Base-by-base conservation (phyloP, 2,888 invertebrate species). In the Megalurothrips usitatus region DNA sequence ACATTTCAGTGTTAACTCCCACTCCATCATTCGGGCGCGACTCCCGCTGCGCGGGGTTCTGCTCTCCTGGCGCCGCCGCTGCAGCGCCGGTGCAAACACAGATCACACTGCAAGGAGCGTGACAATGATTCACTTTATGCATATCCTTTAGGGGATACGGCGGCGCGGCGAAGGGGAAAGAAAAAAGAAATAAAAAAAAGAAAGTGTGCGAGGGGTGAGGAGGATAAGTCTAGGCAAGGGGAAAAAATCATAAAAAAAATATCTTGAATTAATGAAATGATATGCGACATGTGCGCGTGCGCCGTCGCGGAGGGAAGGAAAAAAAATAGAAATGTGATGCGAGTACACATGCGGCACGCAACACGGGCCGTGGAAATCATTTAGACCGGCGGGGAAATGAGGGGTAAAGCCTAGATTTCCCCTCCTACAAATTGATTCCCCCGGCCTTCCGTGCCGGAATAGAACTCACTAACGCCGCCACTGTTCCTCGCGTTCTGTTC, bases 361-460 rank as follows among this genome's bases (percentile, higher is more conserved):
- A 19, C 58, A 23, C 68, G 68, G 26, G 26, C 11, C 2, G 68
- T 26, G 26, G 68, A 75, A 75, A 75, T 75, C 23, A 8, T 23
- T 75, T 26, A 26, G 12, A 26, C 58, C 58, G 58, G 19, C 58
- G 6, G 14, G 58, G 34, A 58, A 58, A 58, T 58, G 58, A n/a
- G 6, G 58, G 58, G 17, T 19, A 58, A 17, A 58, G 58, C 34
- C 34, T 43, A 43, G 58, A 19, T 58, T 58, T 58, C n/a, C 58
- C 58, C 58, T 58, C 58, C n/a, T 12, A 75, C 68, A 75, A 75
- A 75, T 75, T 75, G 68, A 75, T 75, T 75, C 26, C 23, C 68
- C 12, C 68, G n/a, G 19, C 68, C 26, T 23, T 23, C 8, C 68
- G 58, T 6, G 58, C 58, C 58, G 58, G 58, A 43, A 43, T 43